Base-by-base conservation (phyloP, 2,888 invertebrate genomes). In the Carpatolechia fugitivella region DNA sequence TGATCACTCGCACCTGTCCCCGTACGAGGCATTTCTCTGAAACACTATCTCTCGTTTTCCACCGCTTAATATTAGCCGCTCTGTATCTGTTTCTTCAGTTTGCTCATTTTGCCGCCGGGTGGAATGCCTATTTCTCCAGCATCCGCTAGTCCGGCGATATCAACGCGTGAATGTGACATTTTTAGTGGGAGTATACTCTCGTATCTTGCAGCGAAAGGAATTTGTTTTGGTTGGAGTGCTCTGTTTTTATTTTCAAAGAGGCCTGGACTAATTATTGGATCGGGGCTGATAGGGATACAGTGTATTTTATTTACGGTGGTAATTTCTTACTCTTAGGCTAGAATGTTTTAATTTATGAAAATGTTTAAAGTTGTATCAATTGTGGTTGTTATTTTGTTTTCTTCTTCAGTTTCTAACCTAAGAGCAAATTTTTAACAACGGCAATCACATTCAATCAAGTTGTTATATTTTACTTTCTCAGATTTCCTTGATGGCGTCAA, bases 1-100 rank as follows among this genome's bases (percentile, higher is more conserved):
- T 83, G 85, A 85, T 85, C 82, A 77, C 78, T 73, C 68, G 78
- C 84, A 85, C 82, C 83, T 83, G 82, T 74, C 72, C 69, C 51
- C 40, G 47, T 57, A 62, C 56, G 65, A 64, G 65, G 65, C 70
- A 71, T 69, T 69, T 68, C 70, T 67, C 54, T 61, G 66, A 64
- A 72, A 73, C 69, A 63, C 68, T 71, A 66, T 67, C 66, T 65
- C 60, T 29, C 35, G 58, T 24, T 59, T 57, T 56, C 52, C 57
- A 60, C 65, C 61, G 61, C 66, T 68, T 63, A 62, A 68, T 65
- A 70, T 64, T 61, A 59, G 60, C 65, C 41, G 46, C 50, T 30
- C 10, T 24, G 24, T 24, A 24, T 24, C 24, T 24, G 3, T 20
- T 1, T 11, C n/a, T 35, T 49, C 31, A n/a, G n/a, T 33, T 35